A percentile compares a stretch with the other conserved stretches of the same genome.
Evolutionary conservation across 2,888 invertebrate species (phyloP).

Genomic region (Trachelus tabidus): DNA sequence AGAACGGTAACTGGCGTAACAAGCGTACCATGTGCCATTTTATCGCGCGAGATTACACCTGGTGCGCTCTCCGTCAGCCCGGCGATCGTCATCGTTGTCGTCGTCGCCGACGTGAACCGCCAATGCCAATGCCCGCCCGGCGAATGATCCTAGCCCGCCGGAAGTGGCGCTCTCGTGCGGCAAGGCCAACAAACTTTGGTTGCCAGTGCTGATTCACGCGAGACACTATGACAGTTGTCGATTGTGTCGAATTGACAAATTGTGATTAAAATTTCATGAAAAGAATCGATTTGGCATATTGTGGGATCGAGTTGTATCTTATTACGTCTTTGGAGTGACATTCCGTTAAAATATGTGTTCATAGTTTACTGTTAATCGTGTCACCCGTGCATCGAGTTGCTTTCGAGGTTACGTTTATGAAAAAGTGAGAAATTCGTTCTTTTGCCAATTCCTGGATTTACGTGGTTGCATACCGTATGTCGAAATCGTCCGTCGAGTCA

Average conservation of each 20-base stretch:
- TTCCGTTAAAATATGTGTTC: not conserved
- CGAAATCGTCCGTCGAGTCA: not conserved
- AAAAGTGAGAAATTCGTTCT: not conserved
- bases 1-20: not conserved
- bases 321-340: not conserved
- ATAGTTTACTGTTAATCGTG: not conserved
- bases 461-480: not conserved
- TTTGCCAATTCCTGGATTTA: not conserved
- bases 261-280: not conserved
- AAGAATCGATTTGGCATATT: not conserved
- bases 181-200: conserved; percentile 22
- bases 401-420: not conserved
- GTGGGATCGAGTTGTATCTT: not conserved
- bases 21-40: not conserved
- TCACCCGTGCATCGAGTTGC: not conserved
- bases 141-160: conserved; percentile 20
- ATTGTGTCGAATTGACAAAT: not conserved
- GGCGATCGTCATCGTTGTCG: not conserved
- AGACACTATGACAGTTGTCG: not conserved
- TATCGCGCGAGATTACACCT: not conserved
- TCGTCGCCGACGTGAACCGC: not conserved
- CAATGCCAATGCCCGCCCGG: conserved; percentile 25
- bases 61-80: not conserved
- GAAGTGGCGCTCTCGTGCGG: conserved; percentile 11
- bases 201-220: conserved; percentile 13